Conservation (phyloP, 2,888 invertebrate species). For the Hoplodrina ambigua region DNA sequence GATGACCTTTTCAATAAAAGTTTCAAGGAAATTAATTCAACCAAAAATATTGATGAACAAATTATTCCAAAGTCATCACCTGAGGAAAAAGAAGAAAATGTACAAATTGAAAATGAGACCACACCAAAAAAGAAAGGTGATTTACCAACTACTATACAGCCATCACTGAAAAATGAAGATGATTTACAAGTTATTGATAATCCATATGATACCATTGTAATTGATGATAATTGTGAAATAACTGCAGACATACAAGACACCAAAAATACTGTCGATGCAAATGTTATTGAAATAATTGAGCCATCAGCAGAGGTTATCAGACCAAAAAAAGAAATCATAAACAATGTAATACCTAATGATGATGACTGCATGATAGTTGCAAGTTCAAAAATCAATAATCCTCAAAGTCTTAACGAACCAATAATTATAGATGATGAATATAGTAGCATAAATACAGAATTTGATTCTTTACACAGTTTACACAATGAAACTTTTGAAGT, state of each 20-base stretch:
- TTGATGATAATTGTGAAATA: conserved; percentile 41
- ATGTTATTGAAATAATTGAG: conserved; percentile 26
- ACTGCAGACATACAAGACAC: background rate
- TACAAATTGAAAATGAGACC: background rate
- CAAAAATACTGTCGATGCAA: background rate
- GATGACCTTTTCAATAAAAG: conserved; percentile 72
- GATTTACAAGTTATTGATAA: conserved; percentile 59
- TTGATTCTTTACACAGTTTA: conserved; percentile 3
- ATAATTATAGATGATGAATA: conserved; percentile 63
- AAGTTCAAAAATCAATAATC: conserved; percentile 7
- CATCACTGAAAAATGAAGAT: background rate
- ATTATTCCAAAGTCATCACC: background rate
- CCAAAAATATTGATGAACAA: conserved; percentile 1
- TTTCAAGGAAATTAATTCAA: conserved; percentile 33
- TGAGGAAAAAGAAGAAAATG: background rate
- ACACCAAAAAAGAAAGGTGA: background rate
- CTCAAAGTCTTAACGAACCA: conserved; percentile 15
- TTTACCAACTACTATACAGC: background rate
- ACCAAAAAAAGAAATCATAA: background rate
- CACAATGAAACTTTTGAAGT: conserved; percentile 52
- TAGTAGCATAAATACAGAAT: conserved; percentile 27
- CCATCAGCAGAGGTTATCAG: background rate
- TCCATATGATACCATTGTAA: conserved; percentile 63
- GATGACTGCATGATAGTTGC: conserved; percentile 49
- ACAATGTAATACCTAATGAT: conserved; percentile 12